Evolutionary conservation across 2,797 vertebrate species (phyloP), one percentile per base, ranked within the genome.

Genomic region (Basileuterus tristriatus): DNA sequence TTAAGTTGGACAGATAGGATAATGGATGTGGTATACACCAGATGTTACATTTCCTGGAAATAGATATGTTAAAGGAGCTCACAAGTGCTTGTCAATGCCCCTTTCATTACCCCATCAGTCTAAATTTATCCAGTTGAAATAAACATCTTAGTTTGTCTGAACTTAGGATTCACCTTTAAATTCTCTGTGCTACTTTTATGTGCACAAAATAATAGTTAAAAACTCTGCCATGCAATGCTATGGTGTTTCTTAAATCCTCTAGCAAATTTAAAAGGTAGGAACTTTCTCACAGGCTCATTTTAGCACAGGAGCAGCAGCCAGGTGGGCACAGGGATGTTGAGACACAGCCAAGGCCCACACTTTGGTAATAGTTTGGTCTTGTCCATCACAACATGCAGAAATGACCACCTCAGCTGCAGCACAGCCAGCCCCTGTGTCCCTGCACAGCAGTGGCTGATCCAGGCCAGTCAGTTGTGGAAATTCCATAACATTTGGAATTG

Each of bases 1-100:
- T 71, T 97, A 91, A 96, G 96, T 94, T 58, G 77, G 97, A 97
- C 97, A 97, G 98, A 93, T 95, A 95, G 94, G 93, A 97, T 97
- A 97, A 97, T 97, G 97, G 96, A 93, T 96, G 64, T 87, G 96
- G 96, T 96, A 79, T 47, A 83, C 95, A 98, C 98, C 99, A 99
- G 99, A 98, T 99, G 99, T 98, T 98, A 97, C 94, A 93, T 97
- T 98, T 98, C 98, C 98, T 98, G 98, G 98, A 98, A 98, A 98
- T 97, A 98, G 97, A 99, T 98, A 98, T 97, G 98, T 98, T 98
- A 98, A 97, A 97, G 94, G 74, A 96, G 96, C 96, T 98, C 97
- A 98, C 96, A 90, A 94, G 98, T 96, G 97, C 89, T 93, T 98
- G 98, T 98, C 98, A 98, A 96, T 96, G 95, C 96, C 98, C 97